Conservation (phyloP, 2,888 invertebrate species). For the Gari tellinella region DNA sequence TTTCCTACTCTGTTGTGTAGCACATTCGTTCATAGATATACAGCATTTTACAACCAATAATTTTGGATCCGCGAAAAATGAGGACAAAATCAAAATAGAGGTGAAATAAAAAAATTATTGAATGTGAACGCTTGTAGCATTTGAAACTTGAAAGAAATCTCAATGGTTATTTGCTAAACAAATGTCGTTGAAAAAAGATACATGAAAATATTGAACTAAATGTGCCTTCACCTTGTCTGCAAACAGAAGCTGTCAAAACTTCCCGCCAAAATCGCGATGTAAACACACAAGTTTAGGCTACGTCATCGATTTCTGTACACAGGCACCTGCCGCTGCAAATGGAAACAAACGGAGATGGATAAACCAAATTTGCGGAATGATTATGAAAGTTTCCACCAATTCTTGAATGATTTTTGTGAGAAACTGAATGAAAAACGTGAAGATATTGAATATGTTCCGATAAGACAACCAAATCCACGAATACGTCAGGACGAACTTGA, state of each 20-base stretch:
- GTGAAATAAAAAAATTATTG: too few species aligned
- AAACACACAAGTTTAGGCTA: slow-evolving; percentile 21
- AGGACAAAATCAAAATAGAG: too few species aligned
- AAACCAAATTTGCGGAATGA: slow-evolving; percentile 60
- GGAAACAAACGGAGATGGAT: slow-evolving; percentile 72
- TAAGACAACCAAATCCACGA: slow-evolving; percentile 62
- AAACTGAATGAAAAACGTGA: slow-evolving; percentile 65
- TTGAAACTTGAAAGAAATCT: too few species aligned
- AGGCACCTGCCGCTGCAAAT: slow-evolving; percentile 68
- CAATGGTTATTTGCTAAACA: too few species aligned
- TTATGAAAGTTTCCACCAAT: slow-evolving; percentile 66
- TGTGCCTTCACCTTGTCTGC: too few species aligned
- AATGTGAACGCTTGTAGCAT: too few species aligned
- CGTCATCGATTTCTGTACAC: slow-evolving; percentile 67
- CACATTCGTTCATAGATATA: too few species aligned
- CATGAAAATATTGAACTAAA: too few species aligned
- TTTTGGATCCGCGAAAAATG: too few species aligned
- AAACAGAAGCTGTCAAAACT: slow-evolving; percentile 29
- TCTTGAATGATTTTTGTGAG: slow-evolving; percentile 72
- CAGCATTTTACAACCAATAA: too few species aligned
- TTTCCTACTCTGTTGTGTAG: too few species aligned
- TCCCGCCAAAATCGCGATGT: slow-evolving; percentile 30
- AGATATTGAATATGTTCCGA: slow-evolving; percentile 65
- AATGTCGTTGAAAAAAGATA: too few species aligned
- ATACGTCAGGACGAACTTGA: slow-evolving; percentile 75